A percentile compares a stretch with the other conserved stretches of the same genome.
Conservation (phyloP, 1,140 invertebrate species). For the Coptotermes formosanus region DNA sequence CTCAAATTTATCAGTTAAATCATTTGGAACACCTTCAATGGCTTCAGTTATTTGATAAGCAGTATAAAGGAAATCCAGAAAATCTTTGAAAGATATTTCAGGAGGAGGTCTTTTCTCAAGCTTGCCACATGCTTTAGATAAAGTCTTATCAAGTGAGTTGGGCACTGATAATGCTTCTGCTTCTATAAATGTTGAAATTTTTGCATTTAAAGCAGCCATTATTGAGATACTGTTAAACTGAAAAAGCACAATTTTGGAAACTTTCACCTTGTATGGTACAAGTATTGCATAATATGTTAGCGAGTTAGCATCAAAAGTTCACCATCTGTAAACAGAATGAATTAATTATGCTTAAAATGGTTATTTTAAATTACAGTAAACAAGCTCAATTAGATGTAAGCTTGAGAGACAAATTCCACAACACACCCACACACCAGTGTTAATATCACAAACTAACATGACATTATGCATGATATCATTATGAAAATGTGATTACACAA, state of each 20-base stretch:
- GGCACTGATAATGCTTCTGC: neutral
- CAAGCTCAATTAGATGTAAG: too few relatives aligned
- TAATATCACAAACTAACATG: neutral
- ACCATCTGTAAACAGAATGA: neutral
- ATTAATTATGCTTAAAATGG: neutral
- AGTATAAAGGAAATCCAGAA: slow-evolving; percentile 69
- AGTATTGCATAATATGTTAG: neutral
- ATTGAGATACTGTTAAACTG: neutral
- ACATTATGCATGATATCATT: neutral
- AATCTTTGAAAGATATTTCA: slow-evolving; percentile 64
- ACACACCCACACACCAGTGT: too few relatives aligned
- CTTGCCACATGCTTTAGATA: slow-evolving; percentile 18
- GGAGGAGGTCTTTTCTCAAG: slow-evolving; percentile 45
- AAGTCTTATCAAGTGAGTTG: neutral
- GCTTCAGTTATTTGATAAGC: slow-evolving; percentile 58
- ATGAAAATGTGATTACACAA: neutral
- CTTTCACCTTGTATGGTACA: too few relatives aligned
- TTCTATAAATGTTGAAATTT: neutral
- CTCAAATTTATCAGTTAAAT: neutral
- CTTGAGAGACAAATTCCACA: too few relatives aligned
- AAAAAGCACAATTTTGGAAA: neutral
- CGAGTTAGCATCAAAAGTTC: neutral
- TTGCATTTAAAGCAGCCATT: neutral
- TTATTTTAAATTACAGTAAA: too few relatives aligned
- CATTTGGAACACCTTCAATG: slow-evolving; percentile 25